Conservation (phyloP, 23 tunicate species). For the Phallusia fumigata region DNA sequence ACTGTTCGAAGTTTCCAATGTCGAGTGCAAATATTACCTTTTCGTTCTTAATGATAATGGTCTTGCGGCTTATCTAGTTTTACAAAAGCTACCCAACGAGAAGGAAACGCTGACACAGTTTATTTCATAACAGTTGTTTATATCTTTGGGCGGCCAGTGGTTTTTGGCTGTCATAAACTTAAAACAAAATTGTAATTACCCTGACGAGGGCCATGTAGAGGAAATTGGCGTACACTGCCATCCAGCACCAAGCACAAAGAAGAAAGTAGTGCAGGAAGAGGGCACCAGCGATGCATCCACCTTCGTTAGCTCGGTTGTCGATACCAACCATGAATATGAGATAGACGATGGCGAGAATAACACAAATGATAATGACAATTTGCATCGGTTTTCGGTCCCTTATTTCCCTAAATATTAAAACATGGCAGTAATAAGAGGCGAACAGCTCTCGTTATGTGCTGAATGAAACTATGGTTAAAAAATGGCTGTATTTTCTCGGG, state of each 20-base stretch:
- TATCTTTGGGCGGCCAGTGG: too few species aligned
- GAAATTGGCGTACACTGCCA: slow-evolving; percentile 26
- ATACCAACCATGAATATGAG: slow-evolving; percentile 21
- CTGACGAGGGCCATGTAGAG: slow-evolving; percentile 22
- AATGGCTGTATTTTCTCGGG: too few species aligned
- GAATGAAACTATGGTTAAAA: not conserved
- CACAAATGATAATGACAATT: slow-evolving; percentile 10
- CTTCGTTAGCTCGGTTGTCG: slow-evolving; percentile 11
- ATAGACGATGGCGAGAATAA: slow-evolving; percentile 1
- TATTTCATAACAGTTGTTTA: too few species aligned
- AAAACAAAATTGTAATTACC: slow-evolving; percentile 14
- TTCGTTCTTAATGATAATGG: too few species aligned
- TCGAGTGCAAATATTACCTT: too few species aligned
- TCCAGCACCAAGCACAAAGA: slow-evolving; percentile 30
- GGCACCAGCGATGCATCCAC: slow-evolving; percentile 12
- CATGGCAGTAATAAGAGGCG: not conserved
- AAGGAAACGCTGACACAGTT: too few species aligned
- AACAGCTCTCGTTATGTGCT: too few species aligned
- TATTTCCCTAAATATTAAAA: not conserved
- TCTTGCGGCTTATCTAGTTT: too few species aligned
- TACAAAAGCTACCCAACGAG: too few species aligned
- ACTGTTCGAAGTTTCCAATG: too few species aligned
- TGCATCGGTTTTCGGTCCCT: not conserved
- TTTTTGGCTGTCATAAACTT: too few species aligned
- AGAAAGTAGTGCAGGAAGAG: slow-evolving; percentile 33